These are phyloP conservation scores for Scaptomyza hsui DNA, from an alignment of 1,140 invertebrate species.

Conservation along the genomic window DNA sequence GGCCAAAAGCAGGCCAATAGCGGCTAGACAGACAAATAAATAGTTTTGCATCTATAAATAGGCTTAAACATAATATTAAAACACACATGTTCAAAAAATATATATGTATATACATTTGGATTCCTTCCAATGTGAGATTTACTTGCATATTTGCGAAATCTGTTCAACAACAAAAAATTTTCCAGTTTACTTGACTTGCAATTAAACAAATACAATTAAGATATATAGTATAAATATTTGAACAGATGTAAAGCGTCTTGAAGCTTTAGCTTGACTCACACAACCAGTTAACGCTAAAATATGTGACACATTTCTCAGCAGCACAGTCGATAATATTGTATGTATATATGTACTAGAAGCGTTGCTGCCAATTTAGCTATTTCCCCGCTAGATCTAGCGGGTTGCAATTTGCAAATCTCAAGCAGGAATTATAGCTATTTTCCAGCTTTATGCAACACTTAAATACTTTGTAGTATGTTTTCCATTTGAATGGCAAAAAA, in stretches of 20 bases:
- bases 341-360: too few species aligned
- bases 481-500: too few species aligned
- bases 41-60: slow-evolving; percentile 31
- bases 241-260: not conserved
- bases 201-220: not conserved
- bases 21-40: slow-evolving; percentile 25
- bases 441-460: too few species aligned
- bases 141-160: slow-evolving; percentile 46
- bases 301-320: not conserved
- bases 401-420: too few species aligned
- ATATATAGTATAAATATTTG: too few species aligned
- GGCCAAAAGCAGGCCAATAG: slow-evolving; percentile 10
- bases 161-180: not conserved
- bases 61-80: slow-evolving; percentile 6
- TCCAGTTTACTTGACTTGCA: not conserved
- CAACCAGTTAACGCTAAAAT: not conserved
- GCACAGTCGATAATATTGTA: not conserved
- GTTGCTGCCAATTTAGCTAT: too few species aligned
- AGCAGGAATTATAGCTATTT: too few species aligned
- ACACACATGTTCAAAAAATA: slow-evolving; percentile 26
- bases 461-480: too few species aligned
- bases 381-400: too few species aligned
- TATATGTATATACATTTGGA: slow-evolving; percentile 51
- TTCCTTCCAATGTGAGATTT: slow-evolving; percentile 62
- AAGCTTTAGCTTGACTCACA: not conserved